Evolutionary conservation across 2,888 invertebrate species (phyloP), one percentile per base, ranked within the genome.

Genomic region (Drosophila tripunctata): DNA sequence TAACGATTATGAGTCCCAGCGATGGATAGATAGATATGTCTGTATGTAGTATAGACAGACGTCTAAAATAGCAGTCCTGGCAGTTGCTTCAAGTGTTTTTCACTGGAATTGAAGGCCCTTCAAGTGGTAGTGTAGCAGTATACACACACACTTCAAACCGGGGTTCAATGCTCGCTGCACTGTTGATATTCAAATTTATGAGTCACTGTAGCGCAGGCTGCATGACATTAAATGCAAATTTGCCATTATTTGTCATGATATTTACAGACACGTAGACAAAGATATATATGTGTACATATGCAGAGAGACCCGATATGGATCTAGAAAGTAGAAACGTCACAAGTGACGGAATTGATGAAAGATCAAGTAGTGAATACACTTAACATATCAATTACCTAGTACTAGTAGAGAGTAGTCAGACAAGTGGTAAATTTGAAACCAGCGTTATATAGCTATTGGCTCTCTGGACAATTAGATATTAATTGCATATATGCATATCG

Each of bases 201-300:
- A 62, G 52, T 72, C 72, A 74, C 60, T 60, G 36, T 36, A 17
- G 51, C 50, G 51, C 60, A 58, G 52, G n/a, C 65, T 68, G 81
- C 77, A 61, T 70, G 78, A 64, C 74, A 74, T 62, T 63, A 72
- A 72, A 75, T 65, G 84, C 63, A 69, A 69, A 82, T 76, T 82
- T 81, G 86, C 71, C 85, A 81, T 67, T 74, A 76, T 82, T 76
- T 80, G 80, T 82, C 80, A 81, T 63, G 82, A 62, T 62, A 78
- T 70, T 67, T 67, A 60, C 67, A 38, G 60, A 61, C 67, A 73
- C 65, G 75, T 73, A 27, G 27, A 8, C 27, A 6, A 10, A 10
- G 27, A n/a, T n/a, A n/a, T n/a, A n/a, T n/a, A n/a, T n/a, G n/a
- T n/a, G n/a, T n/a, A n/a, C n/a, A n/a, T n/a, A n/a, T n/a, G n/a